These are phyloP conservation scores for Dryobates pubescens DNA, from an alignment of 2,797 vertebrate genomes.

Conservation along the genomic window DNA sequence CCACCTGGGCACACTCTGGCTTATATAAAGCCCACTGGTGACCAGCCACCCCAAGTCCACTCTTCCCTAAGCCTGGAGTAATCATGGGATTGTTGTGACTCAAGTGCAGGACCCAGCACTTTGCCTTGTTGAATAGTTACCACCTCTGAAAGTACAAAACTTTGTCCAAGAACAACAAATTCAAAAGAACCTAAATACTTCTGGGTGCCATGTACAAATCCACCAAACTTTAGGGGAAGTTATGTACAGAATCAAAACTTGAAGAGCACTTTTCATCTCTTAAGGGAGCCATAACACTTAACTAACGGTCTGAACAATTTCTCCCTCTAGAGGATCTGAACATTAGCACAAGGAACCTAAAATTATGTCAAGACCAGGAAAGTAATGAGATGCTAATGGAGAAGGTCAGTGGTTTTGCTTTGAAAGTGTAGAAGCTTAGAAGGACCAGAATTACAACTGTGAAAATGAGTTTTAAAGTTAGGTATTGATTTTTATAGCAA, in stretches of 20 bases:
- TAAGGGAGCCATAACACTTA: background rate
- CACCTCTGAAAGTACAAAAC: background rate
- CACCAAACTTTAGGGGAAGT: background rate
- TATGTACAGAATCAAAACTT: background rate
- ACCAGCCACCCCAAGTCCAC: no score
- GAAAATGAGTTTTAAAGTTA: background rate
- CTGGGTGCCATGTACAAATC: background rate
- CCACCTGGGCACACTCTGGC: no score
- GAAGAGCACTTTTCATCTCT: background rate
- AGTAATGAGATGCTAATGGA: background rate
- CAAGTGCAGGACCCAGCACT: no score
- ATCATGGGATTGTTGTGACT: no score
- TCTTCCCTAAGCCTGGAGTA: no score
- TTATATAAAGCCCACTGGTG: no score
- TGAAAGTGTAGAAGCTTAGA: background rate
- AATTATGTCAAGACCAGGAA: background rate
- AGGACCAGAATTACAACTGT: background rate
- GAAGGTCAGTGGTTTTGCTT: background rate
- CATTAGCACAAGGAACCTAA: background rate
- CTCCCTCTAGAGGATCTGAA: conserved; percentile 51
- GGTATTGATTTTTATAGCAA: background rate
- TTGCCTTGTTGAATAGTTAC: no score
- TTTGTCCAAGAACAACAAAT: background rate
- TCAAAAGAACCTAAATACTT: background rate
- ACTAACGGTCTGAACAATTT: background rate